Evolutionary conservation across 2,797 vertebrate genomes (phyloP).

Genomic region (Pseudochirops cupreus): DNA sequence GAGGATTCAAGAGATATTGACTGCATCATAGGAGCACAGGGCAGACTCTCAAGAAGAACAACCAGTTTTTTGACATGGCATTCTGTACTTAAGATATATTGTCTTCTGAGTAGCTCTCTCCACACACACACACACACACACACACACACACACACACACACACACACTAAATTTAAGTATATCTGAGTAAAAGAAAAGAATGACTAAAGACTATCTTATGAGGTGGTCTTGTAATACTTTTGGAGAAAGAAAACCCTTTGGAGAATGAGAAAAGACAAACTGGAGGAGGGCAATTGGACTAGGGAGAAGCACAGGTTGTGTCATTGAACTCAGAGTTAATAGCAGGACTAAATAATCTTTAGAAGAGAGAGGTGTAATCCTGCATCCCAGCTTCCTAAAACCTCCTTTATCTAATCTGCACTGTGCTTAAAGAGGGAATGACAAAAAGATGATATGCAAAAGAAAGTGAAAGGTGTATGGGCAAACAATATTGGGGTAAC

Average conservation of each 20-base stretch:
- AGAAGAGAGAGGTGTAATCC: not conserved
- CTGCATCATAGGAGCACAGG: too few species aligned
- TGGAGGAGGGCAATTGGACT: not conserved
- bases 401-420: not conserved
- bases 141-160: too few species aligned
- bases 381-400: not conserved
- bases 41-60: not conserved
- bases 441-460: not conserved
- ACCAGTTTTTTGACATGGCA: not conserved
- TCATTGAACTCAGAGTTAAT: not conserved
- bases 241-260: not conserved
- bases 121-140: too few species aligned
- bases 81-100: not conserved
- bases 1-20: too few species aligned
- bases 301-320: not conserved
- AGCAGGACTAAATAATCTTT: not conserved
- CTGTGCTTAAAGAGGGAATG: not conserved
- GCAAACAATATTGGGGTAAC: not conserved
- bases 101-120: not conserved
- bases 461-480: too few species aligned
- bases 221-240: not conserved
- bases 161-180: too few species aligned
- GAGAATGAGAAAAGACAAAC: not conserved
- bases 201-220: not conserved
- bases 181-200: not conserved